A percentile compares a stretch with the other conserved stretches of the same genome.
Evolutionary conservation across 2,113 vertebrate genomes (phyloP).

Genomic region (Megalops atlanticus): DNA sequence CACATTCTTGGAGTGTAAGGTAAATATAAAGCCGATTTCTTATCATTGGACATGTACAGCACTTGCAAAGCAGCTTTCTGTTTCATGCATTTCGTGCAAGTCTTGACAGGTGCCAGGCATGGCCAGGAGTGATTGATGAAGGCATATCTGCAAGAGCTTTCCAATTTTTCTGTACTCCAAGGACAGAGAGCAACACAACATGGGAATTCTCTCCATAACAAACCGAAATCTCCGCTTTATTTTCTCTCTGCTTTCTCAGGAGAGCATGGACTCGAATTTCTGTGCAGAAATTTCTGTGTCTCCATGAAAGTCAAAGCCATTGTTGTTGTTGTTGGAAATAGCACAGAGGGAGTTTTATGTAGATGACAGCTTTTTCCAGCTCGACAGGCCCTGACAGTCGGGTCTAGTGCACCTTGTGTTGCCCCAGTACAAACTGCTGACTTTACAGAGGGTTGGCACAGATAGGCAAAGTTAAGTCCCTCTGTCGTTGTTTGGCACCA

Average conservation of each 20-base stretch:
- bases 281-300: slow-evolving; percentile 22
- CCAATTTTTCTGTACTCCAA: slow-evolving; percentile 35
- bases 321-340: slow-evolving; percentile 48
- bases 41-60: no score
- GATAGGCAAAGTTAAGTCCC: slow-evolving; percentile 11
- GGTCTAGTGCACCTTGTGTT: slow-evolving; percentile 39
- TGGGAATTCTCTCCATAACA: slow-evolving; percentile 23
- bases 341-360: slow-evolving; percentile 29
- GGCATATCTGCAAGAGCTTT: slow-evolving; percentile 7
- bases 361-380: slow-evolving; percentile 30
- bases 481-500: not conserved
- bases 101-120: slow-evolving; percentile 38
- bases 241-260: slow-evolving; percentile 37
- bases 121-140: not conserved
- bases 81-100: slow-evolving; percentile 39
- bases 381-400: slow-evolving; percentile 31
- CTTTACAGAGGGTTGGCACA: slow-evolving; percentile 1
- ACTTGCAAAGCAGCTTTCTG: slow-evolving; percentile 37
- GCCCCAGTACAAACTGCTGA: slow-evolving; percentile 28
- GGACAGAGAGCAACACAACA: slow-evolving; percentile 35
- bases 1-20: slow-evolving; percentile 35
- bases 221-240: slow-evolving; percentile 31
- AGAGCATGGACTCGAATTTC: slow-evolving; percentile 35
- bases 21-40: no score
- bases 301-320: slow-evolving; percentile 32